A percentile compares a stretch with the other conserved stretches of the same genome.
These are phyloP conservation scores for Myiagra hebetior DNA, from an alignment of 2,113 vertebrate species.

Conservation along the genomic window DNA sequence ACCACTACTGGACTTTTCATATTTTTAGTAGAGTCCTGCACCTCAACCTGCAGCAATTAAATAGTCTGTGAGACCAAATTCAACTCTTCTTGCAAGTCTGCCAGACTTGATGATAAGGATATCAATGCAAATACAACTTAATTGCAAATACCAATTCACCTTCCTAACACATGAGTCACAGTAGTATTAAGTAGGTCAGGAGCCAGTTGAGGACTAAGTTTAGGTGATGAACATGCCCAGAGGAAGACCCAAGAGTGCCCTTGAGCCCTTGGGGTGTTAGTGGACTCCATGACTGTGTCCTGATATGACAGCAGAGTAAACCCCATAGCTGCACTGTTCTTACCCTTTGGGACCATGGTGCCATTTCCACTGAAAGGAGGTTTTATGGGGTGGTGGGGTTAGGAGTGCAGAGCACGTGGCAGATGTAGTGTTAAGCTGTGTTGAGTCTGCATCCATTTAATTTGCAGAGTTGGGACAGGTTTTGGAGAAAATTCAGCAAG, in stretches of 20 bases:
- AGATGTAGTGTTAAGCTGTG: neutral
- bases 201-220: neutral
- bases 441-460: fast-evolving
- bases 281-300: neutral
- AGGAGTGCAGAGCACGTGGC: fast-evolving
- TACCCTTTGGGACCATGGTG: neutral
- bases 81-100: neutral
- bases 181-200: neutral
- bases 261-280: neutral
- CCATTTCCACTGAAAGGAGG: neutral
- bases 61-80: neutral
- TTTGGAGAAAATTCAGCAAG: neutral
- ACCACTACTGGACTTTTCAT: neutral
- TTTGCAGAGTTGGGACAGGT: neutral
- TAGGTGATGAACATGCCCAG: neutral
- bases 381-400: neutral
- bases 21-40: neutral
- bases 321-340: neutral
- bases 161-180: neutral
- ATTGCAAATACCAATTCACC: neutral
- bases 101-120: neutral
- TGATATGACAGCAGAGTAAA: neutral
- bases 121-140: neutral
- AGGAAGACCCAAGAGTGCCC: neutral
- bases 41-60: neutral